Evolutionary conservation across 92 coral and sea anemone genomes (phyloP).

Genomic region (Isaurus tuberculatus): DNA sequence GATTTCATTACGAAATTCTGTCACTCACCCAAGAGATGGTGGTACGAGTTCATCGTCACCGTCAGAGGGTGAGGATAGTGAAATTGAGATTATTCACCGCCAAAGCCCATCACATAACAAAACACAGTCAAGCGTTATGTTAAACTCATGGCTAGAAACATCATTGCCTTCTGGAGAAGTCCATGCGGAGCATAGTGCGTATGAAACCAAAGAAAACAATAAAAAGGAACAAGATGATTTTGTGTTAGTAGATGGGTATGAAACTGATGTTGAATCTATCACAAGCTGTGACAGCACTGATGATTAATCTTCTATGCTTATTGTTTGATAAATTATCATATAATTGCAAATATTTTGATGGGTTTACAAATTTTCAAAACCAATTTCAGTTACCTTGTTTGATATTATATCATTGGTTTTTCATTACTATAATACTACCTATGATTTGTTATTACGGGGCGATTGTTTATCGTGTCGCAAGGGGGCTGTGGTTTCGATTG

Average conservation of each 20-base stretch:
- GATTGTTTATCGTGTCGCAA: no score
- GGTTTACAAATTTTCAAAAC: no score
- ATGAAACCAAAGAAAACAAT: not conserved
- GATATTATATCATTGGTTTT: no score
- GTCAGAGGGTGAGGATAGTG: constrained; percentile 58
- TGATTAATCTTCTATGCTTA: not conserved
- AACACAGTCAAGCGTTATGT: not conserved
- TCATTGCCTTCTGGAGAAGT: not conserved
- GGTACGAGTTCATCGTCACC: constrained; percentile 33
- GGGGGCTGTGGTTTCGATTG: no score
- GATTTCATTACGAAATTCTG: not conserved
- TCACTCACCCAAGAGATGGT: not conserved
- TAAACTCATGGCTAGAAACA: not conserved
- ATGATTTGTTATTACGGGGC: no score
- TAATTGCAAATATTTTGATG: no score
- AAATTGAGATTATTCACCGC: constrained; percentile 68
- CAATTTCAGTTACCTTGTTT: no score
- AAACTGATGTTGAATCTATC: constrained; percentile 74
- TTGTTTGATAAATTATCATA: no score
- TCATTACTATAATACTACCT: no score
- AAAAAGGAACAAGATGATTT: constrained; percentile 56
- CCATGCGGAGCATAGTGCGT: constrained; percentile 58
- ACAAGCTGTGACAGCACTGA: constrained; percentile 25
- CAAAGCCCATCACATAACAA: not conserved
- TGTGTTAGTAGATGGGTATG: constrained; percentile 80